A percentile compares a stretch with the other conserved stretches of the same genome.
phyloP scores from a whole-genome alignment of 2,113 vertebrate species.

The Xiphorhynchus elegans region DNA sequence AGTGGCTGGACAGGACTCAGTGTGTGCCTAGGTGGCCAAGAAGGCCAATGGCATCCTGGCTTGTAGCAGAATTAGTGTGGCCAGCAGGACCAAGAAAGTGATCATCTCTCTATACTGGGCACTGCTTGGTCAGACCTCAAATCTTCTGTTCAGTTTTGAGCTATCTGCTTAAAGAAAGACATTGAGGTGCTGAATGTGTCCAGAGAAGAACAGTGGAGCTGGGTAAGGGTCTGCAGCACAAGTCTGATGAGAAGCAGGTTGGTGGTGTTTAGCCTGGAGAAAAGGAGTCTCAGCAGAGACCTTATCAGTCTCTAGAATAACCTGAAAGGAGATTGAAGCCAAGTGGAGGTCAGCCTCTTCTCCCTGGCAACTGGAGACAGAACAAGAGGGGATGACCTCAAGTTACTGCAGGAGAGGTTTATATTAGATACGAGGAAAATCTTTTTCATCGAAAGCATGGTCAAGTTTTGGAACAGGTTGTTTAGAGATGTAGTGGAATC shows the following conservation, averaged over 20 bases:
- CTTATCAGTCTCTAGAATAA: rapidly evolving
- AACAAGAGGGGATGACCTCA: neutral
- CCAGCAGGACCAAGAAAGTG: neutral
- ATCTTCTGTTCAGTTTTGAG: neutral
- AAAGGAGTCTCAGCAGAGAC: neutral
- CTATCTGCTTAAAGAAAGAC: neutral
- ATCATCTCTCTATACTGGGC: neutral
- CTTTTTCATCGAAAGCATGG: neutral
- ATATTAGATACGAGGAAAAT: neutral
- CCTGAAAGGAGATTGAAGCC: neutral
- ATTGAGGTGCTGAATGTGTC: neutral
- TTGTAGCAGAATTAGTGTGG: neutral
- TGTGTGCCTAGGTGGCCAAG: neutral
- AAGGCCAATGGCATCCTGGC: neutral
- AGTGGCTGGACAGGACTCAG: neutral
- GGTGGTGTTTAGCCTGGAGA: neutral
- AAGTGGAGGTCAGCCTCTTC: neutral
- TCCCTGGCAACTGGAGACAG: neutral
- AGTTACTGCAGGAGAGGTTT: neutral
- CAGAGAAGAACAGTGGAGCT: neutral
- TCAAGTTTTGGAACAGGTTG: neutral
- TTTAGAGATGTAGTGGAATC: neutral
- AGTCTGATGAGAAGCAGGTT: too few relatives aligned
- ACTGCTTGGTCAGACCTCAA: neutral
- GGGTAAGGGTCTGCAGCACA: neutral